Percentiles rank a stretch among this genome's conserved stretches.
These are phyloP conservation scores for Acanthosepion pharaonis DNA, from an alignment of 2,888 invertebrate genomes.

Conservation along the genomic window DNA sequence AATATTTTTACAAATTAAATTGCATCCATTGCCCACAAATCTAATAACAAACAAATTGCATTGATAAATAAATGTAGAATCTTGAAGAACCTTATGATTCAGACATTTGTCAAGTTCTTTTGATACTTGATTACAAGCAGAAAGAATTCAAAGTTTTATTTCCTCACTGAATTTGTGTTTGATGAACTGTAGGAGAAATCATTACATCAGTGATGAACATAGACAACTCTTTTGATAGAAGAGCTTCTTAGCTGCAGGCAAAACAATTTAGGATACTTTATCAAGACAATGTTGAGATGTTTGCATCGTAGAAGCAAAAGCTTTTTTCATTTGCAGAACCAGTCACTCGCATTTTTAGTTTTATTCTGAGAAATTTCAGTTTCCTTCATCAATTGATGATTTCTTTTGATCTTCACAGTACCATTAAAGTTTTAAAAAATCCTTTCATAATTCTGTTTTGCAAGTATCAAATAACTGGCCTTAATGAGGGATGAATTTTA, in stretches of 20 bases:
- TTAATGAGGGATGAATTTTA: neutral
- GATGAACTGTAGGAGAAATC: neutral
- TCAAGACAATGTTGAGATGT: constrained; percentile 18
- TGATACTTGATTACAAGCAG: constrained; percentile 17
- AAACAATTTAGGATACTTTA: neutral
- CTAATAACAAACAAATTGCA: neutral
- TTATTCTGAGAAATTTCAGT: neutral
- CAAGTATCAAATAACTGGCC: neutral
- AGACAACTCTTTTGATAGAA: constrained; percentile 22
- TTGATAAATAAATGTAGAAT: constrained; percentile 11
- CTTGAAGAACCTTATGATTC: neutral
- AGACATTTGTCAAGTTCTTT: constrained; percentile 33
- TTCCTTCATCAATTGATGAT: neutral
- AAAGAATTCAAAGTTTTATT: constrained; percentile 18
- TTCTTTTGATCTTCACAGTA: neutral
- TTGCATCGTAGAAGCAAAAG: neutral
- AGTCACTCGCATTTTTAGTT: neutral
- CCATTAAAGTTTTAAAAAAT: neutral
- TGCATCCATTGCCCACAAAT: constrained; percentile 13
- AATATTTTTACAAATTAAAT: constrained; percentile 33
- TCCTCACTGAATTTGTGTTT: neutral
- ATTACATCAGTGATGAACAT: neutral
- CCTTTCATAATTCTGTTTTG: neutral
- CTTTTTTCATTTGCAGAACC: neutral
- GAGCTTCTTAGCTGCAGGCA: neutral